Conservation (phyloP, 2,888 invertebrate species). For the Drosophila aldrichi region DNA sequence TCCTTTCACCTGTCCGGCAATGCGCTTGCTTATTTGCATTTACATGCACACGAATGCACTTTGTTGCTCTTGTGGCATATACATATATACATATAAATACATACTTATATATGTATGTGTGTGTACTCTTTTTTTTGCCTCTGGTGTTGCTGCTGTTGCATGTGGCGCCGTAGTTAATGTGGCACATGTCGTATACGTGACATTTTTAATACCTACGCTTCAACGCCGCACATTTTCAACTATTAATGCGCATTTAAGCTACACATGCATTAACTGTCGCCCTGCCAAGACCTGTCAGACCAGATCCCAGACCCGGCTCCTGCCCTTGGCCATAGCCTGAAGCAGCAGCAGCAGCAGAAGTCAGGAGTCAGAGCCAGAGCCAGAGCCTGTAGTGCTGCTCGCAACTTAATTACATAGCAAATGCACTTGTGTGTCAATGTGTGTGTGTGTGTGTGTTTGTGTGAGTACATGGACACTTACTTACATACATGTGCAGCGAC, state of each 20-base stretch:
- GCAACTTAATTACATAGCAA: conserved; percentile 65
- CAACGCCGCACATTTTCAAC: conserved; percentile 79
- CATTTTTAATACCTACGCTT: conserved; percentile 78
- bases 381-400: conserved; percentile 23
- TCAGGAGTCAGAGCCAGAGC: conserved; percentile 23
- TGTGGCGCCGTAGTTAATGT: conserved; percentile 73
- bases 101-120: conserved; percentile 30
- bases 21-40: conserved; percentile 53
- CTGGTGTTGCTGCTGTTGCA: conserved; percentile 54
- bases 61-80: conserved; percentile 43
- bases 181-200: conserved; percentile 79
- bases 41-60: conserved; percentile 69
- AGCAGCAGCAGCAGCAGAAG: conserved; percentile 19
- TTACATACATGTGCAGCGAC: conserved; percentile 33
- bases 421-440: background rate
- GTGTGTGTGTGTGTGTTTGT: conserved; percentile 8
- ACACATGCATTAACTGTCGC: conserved; percentile 73
- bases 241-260: conserved; percentile 79
- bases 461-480: conserved; percentile 23
- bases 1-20: conserved; percentile 26
- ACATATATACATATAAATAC: background rate
- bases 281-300: conserved; percentile 23
- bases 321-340: conserved; percentile 7
- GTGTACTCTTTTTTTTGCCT: conserved; percentile 7
- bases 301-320: conserved; percentile 10